These are phyloP conservation scores for Chitala chitala DNA, from an alignment of 2,113 vertebrate species.

Conservation along the genomic window DNA sequence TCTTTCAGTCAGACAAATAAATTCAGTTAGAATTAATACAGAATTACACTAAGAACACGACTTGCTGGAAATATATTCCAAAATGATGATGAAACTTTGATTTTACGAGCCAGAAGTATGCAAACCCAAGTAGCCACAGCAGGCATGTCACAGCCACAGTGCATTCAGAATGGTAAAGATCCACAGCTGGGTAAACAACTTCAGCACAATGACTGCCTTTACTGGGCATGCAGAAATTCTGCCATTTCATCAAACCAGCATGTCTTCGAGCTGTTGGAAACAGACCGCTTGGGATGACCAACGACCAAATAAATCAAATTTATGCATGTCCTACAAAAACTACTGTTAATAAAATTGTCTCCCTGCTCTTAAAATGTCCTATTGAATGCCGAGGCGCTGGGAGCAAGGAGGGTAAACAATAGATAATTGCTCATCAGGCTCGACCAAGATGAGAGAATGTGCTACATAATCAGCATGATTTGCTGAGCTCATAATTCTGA, in stretches of 20 bases:
- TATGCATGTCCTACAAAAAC: neutral
- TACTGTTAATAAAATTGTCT: conserved; percentile 16
- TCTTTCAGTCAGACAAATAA: no score
- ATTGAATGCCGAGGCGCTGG: neutral
- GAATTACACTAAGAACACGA: no score
- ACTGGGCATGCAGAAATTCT: neutral
- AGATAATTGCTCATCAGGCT: conserved; percentile 16
- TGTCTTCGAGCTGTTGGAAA: neutral
- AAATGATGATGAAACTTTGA: no score
- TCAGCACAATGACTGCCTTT: no score
- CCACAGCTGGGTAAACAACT: neutral
- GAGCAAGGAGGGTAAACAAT: conserved; percentile 4
- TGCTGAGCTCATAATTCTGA: conserved; percentile 11
- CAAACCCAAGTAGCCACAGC: no score
- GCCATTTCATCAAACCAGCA: neutral
- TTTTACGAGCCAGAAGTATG: no score
- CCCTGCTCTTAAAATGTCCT: neutral
- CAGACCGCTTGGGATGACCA: neutral
- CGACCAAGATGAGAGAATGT: neutral
- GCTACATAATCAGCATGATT: conserved; percentile 7
- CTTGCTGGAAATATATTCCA: no score
- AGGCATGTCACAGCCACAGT: neutral
- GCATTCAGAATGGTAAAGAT: neutral
- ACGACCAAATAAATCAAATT: neutral
- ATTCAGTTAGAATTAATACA: no score